Percentiles rank a stretch among this genome's conserved stretches.
These are phyloP conservation scores for Palloptera scutellata DNA, from an alignment of 2,888 invertebrate genomes.

Conservation along the genomic window DNA sequence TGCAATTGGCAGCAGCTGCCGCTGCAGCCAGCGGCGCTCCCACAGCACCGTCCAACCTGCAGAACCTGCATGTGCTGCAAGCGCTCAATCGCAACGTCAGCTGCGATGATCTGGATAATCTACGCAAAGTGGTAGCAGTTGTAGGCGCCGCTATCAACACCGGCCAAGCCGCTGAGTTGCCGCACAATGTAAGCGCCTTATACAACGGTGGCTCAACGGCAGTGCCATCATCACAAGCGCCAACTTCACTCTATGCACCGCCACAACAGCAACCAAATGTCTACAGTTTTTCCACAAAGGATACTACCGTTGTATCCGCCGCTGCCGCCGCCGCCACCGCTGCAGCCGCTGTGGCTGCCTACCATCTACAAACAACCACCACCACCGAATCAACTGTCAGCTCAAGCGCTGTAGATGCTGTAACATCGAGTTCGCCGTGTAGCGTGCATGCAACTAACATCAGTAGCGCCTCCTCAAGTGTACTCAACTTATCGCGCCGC, in stretches of 20 bases:
- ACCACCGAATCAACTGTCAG: constrained; percentile 43
- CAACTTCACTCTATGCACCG: constrained; percentile 37
- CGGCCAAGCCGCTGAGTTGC: constrained; percentile 24
- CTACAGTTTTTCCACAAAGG: constrained; percentile 21
- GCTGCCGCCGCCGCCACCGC: not conserved
- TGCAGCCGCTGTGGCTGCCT: constrained; percentile 42
- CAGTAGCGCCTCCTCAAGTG: constrained; percentile 62
- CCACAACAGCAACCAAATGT: constrained; percentile 38
- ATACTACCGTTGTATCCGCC: not conserved
- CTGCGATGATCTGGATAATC: constrained; percentile 55
- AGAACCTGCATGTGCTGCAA: constrained; percentile 55
- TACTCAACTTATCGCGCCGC: constrained; percentile 76
- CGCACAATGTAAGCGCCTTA: constrained; percentile 38
- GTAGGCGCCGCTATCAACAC: constrained; percentile 43
- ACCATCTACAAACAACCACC: constrained; percentile 33
- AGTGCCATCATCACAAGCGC: constrained; percentile 25
- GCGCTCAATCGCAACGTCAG: constrained; percentile 49
- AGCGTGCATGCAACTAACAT: not conserved
- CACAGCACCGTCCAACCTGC: constrained; percentile 34
- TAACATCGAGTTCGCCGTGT: constrained; percentile 48
- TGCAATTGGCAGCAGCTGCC: constrained; percentile 29
- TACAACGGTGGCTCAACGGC: constrained; percentile 19
- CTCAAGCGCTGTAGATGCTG: constrained; percentile 57
- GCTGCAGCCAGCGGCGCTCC: constrained; percentile 28
- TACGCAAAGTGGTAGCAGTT: constrained; percentile 58